Evolutionary conservation across 2,113 vertebrate genomes (phyloP).

Genomic region (Ascaphus truei): DNA sequence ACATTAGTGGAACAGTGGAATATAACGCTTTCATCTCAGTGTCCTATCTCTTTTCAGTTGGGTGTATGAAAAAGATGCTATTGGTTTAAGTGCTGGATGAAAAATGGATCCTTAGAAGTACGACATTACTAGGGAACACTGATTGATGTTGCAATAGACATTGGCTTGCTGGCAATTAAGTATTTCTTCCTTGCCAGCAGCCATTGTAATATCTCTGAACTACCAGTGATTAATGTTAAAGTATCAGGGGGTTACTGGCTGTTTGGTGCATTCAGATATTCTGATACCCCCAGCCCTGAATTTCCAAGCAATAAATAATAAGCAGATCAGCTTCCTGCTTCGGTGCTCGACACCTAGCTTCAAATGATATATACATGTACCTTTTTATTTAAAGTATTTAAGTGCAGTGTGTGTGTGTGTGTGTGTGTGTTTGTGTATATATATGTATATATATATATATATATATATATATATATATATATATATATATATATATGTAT

Average conservation of each 20-base stretch:
- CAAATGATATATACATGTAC: too few relatives aligned
- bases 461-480: too few relatives aligned
- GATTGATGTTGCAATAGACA: constrained; percentile 25
- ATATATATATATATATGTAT: too few relatives aligned
- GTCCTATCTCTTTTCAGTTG: neutral
- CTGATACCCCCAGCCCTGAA: neutral
- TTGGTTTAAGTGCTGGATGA: constrained; percentile 17
- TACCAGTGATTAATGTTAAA: neutral
- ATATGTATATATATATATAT: too few relatives aligned
- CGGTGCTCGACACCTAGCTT: too few relatives aligned
- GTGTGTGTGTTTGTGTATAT: too few relatives aligned
- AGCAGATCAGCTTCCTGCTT: neutral
- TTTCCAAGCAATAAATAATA: neutral
- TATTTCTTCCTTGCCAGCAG: neutral
- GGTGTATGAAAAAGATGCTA: constrained; percentile 3
- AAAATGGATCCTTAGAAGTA: constrained; percentile 13
- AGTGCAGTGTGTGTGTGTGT: too few relatives aligned
- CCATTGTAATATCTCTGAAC: neutral
- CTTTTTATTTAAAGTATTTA: too few relatives aligned
- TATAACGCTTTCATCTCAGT: too few relatives aligned
- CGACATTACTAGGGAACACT: constrained; percentile 26
- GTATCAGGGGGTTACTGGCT: neutral
- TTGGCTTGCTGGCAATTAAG: constrained; percentile 6
- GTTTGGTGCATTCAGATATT: neutral
- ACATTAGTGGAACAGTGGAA: too few relatives aligned